Evolutionary conservation across 53 echinoderm and acorn worm species (phyloP).

Genomic region (Antedon mediterranea): DNA sequence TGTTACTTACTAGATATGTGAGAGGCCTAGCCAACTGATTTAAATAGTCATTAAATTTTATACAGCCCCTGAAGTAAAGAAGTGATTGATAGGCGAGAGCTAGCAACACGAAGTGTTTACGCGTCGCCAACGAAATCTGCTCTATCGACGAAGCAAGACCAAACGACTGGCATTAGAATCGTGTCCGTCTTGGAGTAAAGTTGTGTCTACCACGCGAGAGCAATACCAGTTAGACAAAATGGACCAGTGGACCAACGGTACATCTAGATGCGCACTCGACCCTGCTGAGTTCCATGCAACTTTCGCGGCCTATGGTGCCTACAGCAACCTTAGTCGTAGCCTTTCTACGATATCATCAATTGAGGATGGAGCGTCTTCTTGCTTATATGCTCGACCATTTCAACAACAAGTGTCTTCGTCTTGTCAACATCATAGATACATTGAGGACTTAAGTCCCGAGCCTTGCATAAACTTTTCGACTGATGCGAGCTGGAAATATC

Average conservation of each 20-base stretch:
- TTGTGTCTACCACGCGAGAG: conserved; percentile 12
- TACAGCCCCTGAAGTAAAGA: conserved; percentile 87
- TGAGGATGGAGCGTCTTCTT: neutral
- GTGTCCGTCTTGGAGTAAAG: neutral
- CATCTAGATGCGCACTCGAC: conserved; percentile 26
- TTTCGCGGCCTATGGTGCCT: neutral
- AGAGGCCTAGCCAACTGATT: conserved; percentile 61
- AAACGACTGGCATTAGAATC: neutral
- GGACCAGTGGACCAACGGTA: conserved; percentile 38
- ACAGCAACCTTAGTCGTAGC: neutral
- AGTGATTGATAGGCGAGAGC: conserved; percentile 93
- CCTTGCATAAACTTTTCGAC: neutral
- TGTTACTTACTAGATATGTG: conserved; percentile 29
- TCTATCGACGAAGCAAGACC: neutral
- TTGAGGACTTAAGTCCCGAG: neutral
- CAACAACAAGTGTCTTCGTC: neutral
- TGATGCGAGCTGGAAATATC: neutral
- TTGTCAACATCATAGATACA: neutral
- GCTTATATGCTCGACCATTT: neutral
- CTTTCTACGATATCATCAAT: neutral
- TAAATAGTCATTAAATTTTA: conserved; percentile 98
- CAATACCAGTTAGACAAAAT: no score
- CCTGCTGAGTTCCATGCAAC: neutral
- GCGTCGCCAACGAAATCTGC: conserved; percentile 77
- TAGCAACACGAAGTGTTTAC: conserved; percentile 94